Evolutionary conservation across 2,113 vertebrate genomes (phyloP).

Genomic region (Trogon melanurus): DNA sequence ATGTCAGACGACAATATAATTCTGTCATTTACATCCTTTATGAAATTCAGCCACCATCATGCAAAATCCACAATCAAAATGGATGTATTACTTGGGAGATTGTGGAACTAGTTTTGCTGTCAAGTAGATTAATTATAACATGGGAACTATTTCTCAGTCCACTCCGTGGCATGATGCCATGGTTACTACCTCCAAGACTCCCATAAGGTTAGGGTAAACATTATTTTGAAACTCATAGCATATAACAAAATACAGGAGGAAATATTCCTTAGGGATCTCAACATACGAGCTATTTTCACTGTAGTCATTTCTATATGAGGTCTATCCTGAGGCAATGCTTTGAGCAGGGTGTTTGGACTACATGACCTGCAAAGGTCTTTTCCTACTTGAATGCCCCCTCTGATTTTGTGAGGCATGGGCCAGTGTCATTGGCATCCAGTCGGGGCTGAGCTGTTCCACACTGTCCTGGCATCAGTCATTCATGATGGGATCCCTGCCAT

Average conservation of each 20-base stretch:
- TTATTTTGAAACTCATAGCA: not conserved
- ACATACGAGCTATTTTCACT: not conserved
- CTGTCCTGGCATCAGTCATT: not conserved
- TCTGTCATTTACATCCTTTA: not conserved
- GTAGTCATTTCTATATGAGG: not conserved
- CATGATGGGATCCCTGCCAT: fast-evolving
- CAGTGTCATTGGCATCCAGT: not conserved
- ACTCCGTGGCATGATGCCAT: not conserved
- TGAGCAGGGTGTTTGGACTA: not conserved
- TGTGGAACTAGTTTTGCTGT: not conserved
- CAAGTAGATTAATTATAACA: not conserved
- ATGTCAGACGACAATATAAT: not conserved
- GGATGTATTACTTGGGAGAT: not conserved
- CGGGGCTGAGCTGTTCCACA: not conserved
- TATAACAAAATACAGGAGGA: not conserved
- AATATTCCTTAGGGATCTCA: not conserved
- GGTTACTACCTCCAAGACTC: not conserved
- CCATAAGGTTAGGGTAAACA: not conserved
- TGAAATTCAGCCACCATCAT: not conserved
- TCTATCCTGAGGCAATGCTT: not conserved
- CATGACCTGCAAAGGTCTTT: not conserved
- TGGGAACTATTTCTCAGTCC: not conserved
- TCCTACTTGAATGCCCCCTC: not conserved
- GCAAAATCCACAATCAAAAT: not conserved
- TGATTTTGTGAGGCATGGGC: not conserved